These are phyloP conservation scores for Thunnus thynnus DNA, from an alignment of 2,113 vertebrate species.

Conservation along the genomic window DNA sequence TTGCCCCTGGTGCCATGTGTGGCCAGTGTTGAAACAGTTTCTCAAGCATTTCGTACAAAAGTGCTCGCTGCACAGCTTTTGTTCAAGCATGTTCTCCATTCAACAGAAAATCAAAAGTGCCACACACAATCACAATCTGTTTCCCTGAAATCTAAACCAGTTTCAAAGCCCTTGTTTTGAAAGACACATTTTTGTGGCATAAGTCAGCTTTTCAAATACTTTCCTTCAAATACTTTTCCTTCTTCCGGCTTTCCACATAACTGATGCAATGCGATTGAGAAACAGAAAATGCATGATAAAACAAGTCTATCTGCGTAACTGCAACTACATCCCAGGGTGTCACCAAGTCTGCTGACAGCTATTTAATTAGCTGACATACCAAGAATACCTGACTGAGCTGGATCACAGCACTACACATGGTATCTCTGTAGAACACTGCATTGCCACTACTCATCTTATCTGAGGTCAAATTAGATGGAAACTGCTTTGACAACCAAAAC, in stretches of 20 bases:
- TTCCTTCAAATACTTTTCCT: background rate
- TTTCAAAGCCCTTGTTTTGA: conserved; percentile 4
- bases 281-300: conserved; percentile 12
- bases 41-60: conserved; percentile 3
- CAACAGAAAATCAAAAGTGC: conserved; percentile 5
- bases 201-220: conserved; percentile 27
- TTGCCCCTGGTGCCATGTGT: conserved; percentile 60
- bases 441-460: background rate
- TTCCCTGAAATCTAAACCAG: conserved; percentile 15
- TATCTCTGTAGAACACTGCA: background rate
- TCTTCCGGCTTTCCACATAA: conserved; percentile 32
- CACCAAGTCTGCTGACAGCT: conserved; percentile 27
- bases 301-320: background rate
- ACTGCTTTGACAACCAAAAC: background rate
- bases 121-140: background rate
- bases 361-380: conserved; percentile 48
- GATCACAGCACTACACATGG: conserved; percentile 5
- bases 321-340: background rate
- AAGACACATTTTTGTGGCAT: conserved; percentile 16
- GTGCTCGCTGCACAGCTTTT: conserved; percentile 2
- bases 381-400: conserved; percentile 28
- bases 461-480: background rate
- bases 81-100: background rate
- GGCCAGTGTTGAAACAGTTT: conserved; percentile 40
- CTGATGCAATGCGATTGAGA: conserved; percentile 10